phyloP scores from a whole-genome alignment of 2,888 invertebrate genomes.

The Calameuta filiformis region DNA sequence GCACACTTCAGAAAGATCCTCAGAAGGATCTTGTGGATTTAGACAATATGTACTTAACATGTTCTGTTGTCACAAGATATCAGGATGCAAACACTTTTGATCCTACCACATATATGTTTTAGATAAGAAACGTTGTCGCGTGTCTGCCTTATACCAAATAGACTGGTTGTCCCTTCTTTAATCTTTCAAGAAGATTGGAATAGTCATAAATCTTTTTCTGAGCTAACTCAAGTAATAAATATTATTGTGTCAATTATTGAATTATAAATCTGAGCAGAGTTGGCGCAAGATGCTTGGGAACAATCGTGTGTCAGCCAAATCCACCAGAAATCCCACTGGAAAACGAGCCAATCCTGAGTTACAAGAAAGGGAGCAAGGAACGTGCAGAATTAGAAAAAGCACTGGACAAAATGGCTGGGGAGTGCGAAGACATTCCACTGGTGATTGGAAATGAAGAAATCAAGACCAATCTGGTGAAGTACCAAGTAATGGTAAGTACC shows the following conservation, averaged over 20 bases:
- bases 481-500: conserved; percentile 77
- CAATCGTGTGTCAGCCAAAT: conserved; percentile 75
- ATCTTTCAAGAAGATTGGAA: background rate
- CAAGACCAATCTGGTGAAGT: conserved; percentile 77
- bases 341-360: conserved; percentile 87
- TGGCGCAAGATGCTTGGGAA: conserved; percentile 69
- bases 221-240: background rate
- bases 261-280: conserved; percentile 48
- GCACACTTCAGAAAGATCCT: background rate
- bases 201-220: background rate
- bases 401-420: conserved; percentile 73
- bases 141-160: background rate
- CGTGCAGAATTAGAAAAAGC: conserved; percentile 78
- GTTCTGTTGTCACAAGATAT: background rate
- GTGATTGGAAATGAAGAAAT: conserved; percentile 94
- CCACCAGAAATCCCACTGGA: conserved; percentile 76
- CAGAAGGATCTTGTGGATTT: background rate
- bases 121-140: background rate
- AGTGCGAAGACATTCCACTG: conserved; percentile 90
- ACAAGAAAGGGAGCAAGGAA: conserved; percentile 86
- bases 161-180: too few species aligned
- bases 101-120: background rate
- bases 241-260: background rate
- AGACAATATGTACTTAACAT: background rate
- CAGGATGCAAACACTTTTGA: background rate